Conservation (phyloP, 2,888 invertebrate genomes). For the Opisthograptis luteolata region DNA sequence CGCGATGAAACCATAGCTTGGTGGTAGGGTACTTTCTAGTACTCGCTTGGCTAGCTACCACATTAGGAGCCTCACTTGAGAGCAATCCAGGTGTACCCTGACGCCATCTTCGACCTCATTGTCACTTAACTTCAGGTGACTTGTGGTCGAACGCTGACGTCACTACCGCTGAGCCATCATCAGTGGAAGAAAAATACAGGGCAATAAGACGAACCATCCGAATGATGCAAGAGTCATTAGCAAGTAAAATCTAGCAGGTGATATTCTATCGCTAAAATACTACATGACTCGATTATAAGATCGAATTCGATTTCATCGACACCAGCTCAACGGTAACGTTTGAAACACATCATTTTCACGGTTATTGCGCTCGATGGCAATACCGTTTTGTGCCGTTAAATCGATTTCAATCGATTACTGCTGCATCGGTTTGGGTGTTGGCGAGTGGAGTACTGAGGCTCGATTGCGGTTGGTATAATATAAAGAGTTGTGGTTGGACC, state of each 20-base stretch:
- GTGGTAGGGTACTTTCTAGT: too few relatives aligned
- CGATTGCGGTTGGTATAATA: slow-evolving; percentile 18
- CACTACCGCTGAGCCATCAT: too few relatives aligned
- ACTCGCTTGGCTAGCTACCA: too few relatives aligned
- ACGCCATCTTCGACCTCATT: too few relatives aligned
- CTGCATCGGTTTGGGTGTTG: slow-evolving; percentile 25
- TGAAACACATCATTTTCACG: slow-evolving; percentile 32
- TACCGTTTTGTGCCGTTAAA: slow-evolving; percentile 36
- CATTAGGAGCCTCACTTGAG: too few relatives aligned
- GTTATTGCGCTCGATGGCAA: slow-evolving; percentile 18
- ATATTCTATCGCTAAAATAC: not conserved
- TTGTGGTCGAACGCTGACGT: too few relatives aligned
- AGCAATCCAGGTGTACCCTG: too few relatives aligned
- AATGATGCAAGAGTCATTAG: not conserved
- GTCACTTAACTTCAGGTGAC: too few relatives aligned
- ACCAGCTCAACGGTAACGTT: slow-evolving; percentile 27
- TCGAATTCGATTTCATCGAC: slow-evolving; percentile 27
- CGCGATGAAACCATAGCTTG: too few relatives aligned
- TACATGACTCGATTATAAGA: slow-evolving; percentile 7
- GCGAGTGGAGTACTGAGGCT: slow-evolving; percentile 17
- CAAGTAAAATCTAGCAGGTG: not conserved
- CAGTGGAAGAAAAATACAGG: too few relatives aligned
- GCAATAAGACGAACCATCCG: too few relatives aligned
- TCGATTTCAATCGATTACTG: slow-evolving; percentile 30
- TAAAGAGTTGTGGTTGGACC: slow-evolving; percentile 11